A percentile compares a stretch with the other conserved stretches of the same genome.
These are phyloP conservation scores for Coluber constrictor DNA, from an alignment of 2,797 vertebrate genomes.

Conservation along the genomic window DNA sequence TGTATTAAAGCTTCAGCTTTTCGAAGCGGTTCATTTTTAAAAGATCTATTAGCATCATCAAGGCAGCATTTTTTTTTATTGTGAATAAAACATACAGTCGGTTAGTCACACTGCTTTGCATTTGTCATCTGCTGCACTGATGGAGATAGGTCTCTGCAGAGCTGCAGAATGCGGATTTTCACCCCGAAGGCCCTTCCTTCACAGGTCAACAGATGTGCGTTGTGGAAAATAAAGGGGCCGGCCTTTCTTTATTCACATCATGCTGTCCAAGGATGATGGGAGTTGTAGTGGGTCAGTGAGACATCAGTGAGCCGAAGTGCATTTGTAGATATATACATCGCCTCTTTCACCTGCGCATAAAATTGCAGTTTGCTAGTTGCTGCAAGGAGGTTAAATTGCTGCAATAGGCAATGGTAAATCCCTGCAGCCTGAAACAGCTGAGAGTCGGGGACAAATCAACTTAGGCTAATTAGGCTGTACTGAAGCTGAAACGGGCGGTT, in stretches of 20 bases:
- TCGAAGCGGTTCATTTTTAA: constrained; percentile 53
- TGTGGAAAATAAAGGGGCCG: not conserved
- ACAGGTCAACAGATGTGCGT: not conserved
- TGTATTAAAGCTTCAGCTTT: constrained; percentile 55
- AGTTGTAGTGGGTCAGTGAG: not conserved
- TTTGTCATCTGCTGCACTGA: constrained; percentile 31
- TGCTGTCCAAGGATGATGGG: not conserved
- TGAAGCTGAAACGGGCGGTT: too few species aligned
- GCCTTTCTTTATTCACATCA: not conserved
- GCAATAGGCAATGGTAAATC: not conserved
- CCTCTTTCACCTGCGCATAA: not conserved
- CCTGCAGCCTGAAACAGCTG: too few species aligned
- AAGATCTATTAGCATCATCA: constrained; percentile 48
- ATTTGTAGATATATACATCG: not conserved
- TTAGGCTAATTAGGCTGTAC: too few species aligned
- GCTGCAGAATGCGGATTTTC: not conserved
- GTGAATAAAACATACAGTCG: constrained; percentile 28
- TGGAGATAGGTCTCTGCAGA: constrained; percentile 7
- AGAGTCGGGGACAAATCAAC: too few species aligned
- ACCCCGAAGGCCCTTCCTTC: not conserved
- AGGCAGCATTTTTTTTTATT: constrained; percentile 28
- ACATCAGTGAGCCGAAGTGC: not conserved
- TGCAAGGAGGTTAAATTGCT: not conserved
- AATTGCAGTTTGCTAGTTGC: not conserved
- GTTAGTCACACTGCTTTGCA: constrained; percentile 30